Base-by-base conservation (phyloP, 2,888 invertebrate genomes). In the Falcaria lacertinaria region DNA sequence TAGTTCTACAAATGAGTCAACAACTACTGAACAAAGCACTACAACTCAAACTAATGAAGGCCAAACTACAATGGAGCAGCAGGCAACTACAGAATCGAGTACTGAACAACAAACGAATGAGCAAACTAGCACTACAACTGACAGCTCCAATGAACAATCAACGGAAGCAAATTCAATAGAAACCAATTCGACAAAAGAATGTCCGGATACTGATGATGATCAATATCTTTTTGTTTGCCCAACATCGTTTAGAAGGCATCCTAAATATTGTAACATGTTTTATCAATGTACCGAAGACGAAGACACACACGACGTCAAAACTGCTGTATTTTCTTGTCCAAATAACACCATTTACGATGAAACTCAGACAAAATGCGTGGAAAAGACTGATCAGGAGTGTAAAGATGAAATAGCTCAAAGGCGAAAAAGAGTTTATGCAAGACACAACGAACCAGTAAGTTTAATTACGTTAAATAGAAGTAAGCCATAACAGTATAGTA, bases 201-300 rank as follows among this genome's bases (percentile, higher is more conserved):
- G 91, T 74, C 82, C 91, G 5, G 78, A 93, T 57, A 82, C 93
- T 7, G 92, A 93, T 41, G 91, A 92, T 15, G 93, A 94, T 49
- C 95, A 96, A 80, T 88, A 93, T 50, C 80, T 93, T 11, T 91
- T 93, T 44, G 91, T 95, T 1, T 96, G 96, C 68, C 96, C 96
- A 6, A 94, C 95, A 4, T 95, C 96, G 32, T 96, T 96, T 79
- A 91, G 91, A 65, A 90, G 95, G 52, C 96, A 96, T 89, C 95
- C 96, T 0, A 94, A 94, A 70, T 93, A 94, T 66, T 96, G 96
- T 62, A 94, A 95, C 64, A 78, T 95, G 58, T 96, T 96, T 83
- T 96, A 96, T 70, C 96, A 96, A 74, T 96, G 96, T 62, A 93
- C 93, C 14, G 91, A 91, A 56, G 90, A 91, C 44, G 84, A 91